A percentile compares a stretch with the other conserved stretches of the same genome.
Evolutionary conservation across 1,140 invertebrate genomes (phyloP).

Genomic region (Drosophila teissieri): DNA sequence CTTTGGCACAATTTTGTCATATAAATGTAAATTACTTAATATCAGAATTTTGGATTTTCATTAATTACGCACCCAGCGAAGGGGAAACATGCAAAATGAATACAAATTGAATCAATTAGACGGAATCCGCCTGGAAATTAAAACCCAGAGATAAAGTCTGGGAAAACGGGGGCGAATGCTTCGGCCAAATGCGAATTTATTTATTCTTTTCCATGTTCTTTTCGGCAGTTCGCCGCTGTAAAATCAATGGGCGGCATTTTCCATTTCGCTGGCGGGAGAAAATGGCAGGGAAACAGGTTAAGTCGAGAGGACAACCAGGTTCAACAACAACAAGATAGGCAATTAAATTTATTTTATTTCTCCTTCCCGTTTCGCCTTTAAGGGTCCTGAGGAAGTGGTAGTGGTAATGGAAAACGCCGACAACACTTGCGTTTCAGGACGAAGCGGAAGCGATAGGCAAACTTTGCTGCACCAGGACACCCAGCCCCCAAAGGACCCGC

Average conservation of each 20-base stretch:
- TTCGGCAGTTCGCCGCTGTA: background rate
- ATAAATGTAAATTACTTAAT: conserved; percentile 40
- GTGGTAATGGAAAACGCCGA: conserved; percentile 32
- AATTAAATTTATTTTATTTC: conserved; percentile 57
- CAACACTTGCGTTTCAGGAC: conserved; percentile 48
- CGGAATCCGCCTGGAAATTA: conserved; percentile 23
- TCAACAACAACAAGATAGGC: conserved; percentile 43
- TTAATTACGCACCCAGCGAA: conserved; percentile 23
- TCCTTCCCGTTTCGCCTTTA: conserved; percentile 1
- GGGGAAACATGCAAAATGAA: conserved; percentile 40
- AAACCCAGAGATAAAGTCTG: conserved; percentile 26
- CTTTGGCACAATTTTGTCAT: conserved; percentile 3
- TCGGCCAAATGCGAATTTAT: conserved; percentile 29
- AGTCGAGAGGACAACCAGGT: conserved; percentile 28
- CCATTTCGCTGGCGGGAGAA: conserved; percentile 19
- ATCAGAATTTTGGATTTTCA: conserved; percentile 21
- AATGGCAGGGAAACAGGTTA: conserved; percentile 27
- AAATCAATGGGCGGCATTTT: conserved; percentile 53
- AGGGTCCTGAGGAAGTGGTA: conserved; percentile 16
- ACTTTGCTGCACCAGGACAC: conserved; percentile 8
- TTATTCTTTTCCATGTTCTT: conserved; percentile 22
- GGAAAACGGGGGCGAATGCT: conserved; percentile 11
- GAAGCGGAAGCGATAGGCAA: conserved; percentile 17
- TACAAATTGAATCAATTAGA: conserved; percentile 61
- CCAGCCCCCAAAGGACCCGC: background rate